Conservation (phyloP, 2,113 vertebrate species). For the Axis porcinus region DNA sequence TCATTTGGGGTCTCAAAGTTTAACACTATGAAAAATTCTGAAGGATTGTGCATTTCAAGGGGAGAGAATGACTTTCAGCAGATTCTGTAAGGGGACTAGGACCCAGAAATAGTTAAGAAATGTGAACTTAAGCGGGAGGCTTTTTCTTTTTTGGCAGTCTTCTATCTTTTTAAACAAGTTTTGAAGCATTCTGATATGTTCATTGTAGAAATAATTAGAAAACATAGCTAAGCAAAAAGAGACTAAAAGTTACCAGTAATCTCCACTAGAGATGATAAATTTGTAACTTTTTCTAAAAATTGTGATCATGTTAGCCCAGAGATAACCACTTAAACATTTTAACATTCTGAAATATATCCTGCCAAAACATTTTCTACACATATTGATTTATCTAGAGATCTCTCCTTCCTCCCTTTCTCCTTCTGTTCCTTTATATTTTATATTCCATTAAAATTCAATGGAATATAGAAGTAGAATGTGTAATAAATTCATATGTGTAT, state of each 20-base stretch:
- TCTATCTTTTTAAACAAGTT: not conserved
- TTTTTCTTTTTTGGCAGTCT: not conserved
- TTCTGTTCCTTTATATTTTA: not conserved
- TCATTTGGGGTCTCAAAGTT: not conserved
- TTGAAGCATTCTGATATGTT: not conserved
- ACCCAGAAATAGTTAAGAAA: not conserved
- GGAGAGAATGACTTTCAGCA: not conserved
- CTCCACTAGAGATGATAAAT: not conserved
- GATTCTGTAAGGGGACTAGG: not conserved
- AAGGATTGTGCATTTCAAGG: not conserved
- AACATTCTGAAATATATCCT: not conserved
- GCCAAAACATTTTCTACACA: not conserved
- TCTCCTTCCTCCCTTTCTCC: not conserved
- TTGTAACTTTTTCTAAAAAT: not conserved
- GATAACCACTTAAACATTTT: not conserved
- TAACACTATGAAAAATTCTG: not conserved
- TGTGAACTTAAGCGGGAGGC: not conserved
- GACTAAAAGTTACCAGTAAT: not conserved
- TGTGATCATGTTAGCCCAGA: not conserved
- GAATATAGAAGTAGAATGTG: not conserved
- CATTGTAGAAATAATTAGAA: conserved; percentile 8
- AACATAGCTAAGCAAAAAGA: not conserved
- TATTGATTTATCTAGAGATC: not conserved
- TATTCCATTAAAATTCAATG: not conserved
- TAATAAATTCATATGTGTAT: not conserved